Percentiles rank a stretch among this genome's conserved stretches.
These are phyloP conservation scores for Esperia sulphurella DNA, from an alignment of 2,888 invertebrate genomes.

Conservation along the genomic window DNA sequence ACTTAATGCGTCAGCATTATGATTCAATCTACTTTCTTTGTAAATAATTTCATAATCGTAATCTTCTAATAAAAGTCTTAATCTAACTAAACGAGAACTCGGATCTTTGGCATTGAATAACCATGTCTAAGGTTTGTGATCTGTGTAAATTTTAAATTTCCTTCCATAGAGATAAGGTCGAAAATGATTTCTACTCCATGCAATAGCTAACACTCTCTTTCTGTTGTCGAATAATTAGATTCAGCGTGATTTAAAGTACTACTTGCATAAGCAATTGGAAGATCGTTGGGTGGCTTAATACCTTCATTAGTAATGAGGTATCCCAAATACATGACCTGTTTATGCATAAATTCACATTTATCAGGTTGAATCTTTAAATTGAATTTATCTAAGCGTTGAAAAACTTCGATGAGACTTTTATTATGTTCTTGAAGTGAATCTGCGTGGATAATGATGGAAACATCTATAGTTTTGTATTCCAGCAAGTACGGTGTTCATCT, in stretches of 20 bases:
- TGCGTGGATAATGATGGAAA: conserved; percentile 8
- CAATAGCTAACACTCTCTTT: too few species aligned
- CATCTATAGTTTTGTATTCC: conserved; percentile 3
- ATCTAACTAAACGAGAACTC: conserved; percentile 14
- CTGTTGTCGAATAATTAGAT: too few species aligned
- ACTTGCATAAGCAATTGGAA: conserved; percentile 18
- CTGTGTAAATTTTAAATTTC: conserved; percentile 9
- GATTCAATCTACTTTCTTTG: conserved; percentile 27
- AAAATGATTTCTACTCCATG: neutral
- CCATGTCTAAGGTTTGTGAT: conserved; percentile 23
- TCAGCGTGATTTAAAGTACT: conserved; percentile 22
- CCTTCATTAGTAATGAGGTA: conserved; percentile 19
- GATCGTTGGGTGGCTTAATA: conserved; percentile 19
- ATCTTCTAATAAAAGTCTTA: conserved; percentile 24
- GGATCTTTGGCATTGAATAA: conserved; percentile 24
- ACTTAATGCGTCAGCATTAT: conserved; percentile 25
- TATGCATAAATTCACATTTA: conserved; percentile 25
- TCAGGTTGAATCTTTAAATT: conserved; percentile 26
- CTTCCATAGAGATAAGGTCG: conserved; percentile 16
- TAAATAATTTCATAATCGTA: conserved; percentile 20
- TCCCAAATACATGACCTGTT: conserved; percentile 14
- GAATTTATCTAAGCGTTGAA: conserved; percentile 8
- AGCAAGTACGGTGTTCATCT: conserved; percentile 5
- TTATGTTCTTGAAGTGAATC: conserved; percentile 5
- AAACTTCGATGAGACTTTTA: conserved; percentile 2